Evolutionary conservation across 1,140 invertebrate genomes (phyloP).

Genomic region (Orius insidiosus): DNA sequence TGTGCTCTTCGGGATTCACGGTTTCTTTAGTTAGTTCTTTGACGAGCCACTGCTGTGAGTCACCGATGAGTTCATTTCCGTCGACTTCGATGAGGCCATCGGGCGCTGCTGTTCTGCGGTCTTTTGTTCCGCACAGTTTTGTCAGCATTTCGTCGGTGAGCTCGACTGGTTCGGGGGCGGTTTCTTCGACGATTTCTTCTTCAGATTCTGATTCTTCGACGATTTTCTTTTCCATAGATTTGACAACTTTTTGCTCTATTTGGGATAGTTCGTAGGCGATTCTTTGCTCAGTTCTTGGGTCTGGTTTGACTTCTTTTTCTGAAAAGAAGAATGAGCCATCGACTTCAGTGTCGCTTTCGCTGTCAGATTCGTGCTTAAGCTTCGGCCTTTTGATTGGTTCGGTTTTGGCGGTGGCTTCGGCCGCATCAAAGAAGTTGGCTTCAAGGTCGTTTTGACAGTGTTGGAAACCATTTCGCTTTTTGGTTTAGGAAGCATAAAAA

Average conservation of each 20-base stretch:
- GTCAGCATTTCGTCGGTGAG: constrained; percentile 1
- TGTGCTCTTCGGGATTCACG: constrained; percentile 2
- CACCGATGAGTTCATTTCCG: background rate
- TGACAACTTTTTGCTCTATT: background rate
- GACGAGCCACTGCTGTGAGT: constrained; percentile 4
- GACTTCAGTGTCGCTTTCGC: background rate
- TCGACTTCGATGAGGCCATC: constrained; percentile 8
- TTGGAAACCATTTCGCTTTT: constrained; percentile 2
- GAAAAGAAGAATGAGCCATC: constrained; percentile 1
- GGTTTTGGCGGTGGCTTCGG: background rate
- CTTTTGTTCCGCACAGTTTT: constrained; percentile 4
- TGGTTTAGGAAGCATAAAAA: constrained; percentile 4
- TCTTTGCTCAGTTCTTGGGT: background rate
- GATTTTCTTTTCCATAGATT: background rate
- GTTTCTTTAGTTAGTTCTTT: constrained; percentile 6
- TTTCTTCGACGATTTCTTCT: background rate
- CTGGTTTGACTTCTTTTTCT: background rate
- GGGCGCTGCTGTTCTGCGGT: background rate
- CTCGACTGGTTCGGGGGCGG: background rate
- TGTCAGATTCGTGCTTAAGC: background rate
- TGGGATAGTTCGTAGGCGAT: background rate
- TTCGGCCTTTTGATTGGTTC: background rate
- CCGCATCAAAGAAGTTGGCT: background rate
- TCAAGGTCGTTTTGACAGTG: background rate
- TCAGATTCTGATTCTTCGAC: background rate